A percentile compares a stretch with the other conserved stretches of the same genome.
phyloP scores from a whole-genome alignment of 1,140 invertebrate genomes.

The Pissodes strobi region DNA sequence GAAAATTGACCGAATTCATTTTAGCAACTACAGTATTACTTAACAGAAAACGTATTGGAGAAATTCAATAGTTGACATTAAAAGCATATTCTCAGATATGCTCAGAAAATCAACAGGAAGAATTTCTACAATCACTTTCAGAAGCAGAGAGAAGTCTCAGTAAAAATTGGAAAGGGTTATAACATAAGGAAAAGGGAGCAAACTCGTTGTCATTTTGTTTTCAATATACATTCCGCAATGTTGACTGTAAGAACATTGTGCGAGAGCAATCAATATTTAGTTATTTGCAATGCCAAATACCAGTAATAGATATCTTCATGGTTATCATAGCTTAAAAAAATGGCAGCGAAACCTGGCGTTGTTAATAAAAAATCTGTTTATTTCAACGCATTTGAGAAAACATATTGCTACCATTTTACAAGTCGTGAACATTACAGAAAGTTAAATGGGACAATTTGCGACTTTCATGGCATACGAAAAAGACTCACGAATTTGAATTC shows the following conservation, averaged over 20 bases:
- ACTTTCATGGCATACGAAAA: slow-evolving; percentile 42
- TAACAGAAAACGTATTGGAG: slow-evolving; percentile 33
- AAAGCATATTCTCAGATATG: slow-evolving; percentile 10
- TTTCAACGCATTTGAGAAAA: slow-evolving; percentile 36
- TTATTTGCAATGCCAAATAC: slow-evolving; percentile 10
- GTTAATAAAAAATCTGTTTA: slow-evolving; percentile 24
- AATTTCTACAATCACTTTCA: slow-evolving; percentile 26
- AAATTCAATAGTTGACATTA: slow-evolving; percentile 28
- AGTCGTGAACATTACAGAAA: slow-evolving; percentile 29
- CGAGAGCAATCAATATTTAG: slow-evolving; percentile 6
- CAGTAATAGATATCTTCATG: background rate
- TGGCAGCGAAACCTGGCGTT: slow-evolving; percentile 11
- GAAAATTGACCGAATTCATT: slow-evolving; percentile 22
- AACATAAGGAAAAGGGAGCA: slow-evolving; percentile 10
- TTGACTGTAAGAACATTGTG: background rate
- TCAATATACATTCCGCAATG: background rate
- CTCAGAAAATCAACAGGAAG: slow-evolving; percentile 15
- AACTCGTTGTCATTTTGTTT: slow-evolving; percentile 34
- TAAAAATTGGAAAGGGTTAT: slow-evolving; percentile 33
- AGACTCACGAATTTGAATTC: background rate
- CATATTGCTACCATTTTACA: slow-evolving; percentile 38
- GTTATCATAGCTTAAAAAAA: slow-evolving; percentile 22
- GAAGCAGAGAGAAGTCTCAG: slow-evolving; percentile 28
- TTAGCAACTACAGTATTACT: slow-evolving; percentile 31
- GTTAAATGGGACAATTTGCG: slow-evolving; percentile 36